phyloP scores from a whole-genome alignment of 2,888 invertebrate genomes.

The Volucella inanis region DNA sequence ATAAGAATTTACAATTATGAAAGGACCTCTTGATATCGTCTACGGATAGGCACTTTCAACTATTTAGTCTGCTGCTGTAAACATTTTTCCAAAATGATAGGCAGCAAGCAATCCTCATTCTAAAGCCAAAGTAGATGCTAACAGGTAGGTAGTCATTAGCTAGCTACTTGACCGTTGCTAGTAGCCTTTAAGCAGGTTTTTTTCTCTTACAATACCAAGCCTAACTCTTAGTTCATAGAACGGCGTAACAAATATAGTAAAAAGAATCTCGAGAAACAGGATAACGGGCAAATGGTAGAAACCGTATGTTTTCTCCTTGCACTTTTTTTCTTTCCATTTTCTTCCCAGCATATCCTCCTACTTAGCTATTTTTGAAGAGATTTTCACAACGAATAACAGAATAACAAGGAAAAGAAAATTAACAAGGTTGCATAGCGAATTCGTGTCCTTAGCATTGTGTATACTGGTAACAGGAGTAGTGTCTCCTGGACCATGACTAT shows the following conservation, averaged over 20 bases:
- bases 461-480: constrained; percentile 15
- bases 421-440: constrained; percentile 45
- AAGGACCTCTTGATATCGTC: too few species aligned
- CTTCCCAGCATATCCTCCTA: constrained; percentile 18
- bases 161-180: too few species aligned
- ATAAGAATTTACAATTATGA: too few species aligned
- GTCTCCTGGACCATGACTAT: constrained; percentile 33
- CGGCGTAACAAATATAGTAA: background rate
- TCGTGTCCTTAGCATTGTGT: constrained; percentile 20
- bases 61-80: too few species aligned
- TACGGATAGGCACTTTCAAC: too few species aligned
- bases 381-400: constrained; percentile 30
- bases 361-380: constrained; percentile 3
- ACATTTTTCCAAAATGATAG: too few species aligned
- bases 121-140: too few species aligned
- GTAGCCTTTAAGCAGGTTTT: too few species aligned
- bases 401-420: constrained; percentile 47
- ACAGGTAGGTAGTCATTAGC: too few species aligned
- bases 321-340: background rate
- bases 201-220: too few species aligned
- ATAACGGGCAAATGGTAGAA: constrained; percentile 53
- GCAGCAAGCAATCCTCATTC: too few species aligned
- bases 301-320: constrained; percentile 39
- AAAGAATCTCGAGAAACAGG: constrained; percentile 15
- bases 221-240: background rate